Base-by-base conservation (phyloP, 2,888 invertebrate species). In the Laothoe populi region DNA sequence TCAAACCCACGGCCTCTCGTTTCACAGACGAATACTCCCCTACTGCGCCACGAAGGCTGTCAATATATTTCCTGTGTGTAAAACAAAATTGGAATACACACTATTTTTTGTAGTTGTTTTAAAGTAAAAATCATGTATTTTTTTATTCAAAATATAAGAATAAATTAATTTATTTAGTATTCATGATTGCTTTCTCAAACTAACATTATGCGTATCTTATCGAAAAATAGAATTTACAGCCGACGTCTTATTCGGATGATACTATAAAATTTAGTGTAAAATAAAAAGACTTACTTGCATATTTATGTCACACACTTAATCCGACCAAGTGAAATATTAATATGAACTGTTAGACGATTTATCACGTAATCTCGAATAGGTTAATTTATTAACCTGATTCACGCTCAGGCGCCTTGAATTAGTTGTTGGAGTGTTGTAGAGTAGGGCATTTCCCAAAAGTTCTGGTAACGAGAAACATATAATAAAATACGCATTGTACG, bases 371-470 rank as follows among this genome's bases (percentile, higher is more conserved):
- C 81, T 81, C 60, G 75, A 79, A 81, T 82, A 75, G 76, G 78
- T 83, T 87, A 85, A 89, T 88, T 83, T 83, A 86, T 87, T 81
- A 76, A 62, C 61, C 78, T 87, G 88, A 88, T 85, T 88, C 84
- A 87, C 84, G 69, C 74, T 69, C 19, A 42, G 49, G 59, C 63
- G 66, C 60, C 61, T 65, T 59, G 65, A 63, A 66, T 69, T 66
- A 63, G 66, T 66, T 65, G 53, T 21, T 21, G 53, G 19, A 11
- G 53, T 35, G 8, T 21, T 19, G 26, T 31, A 19, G 10, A 31
- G 19, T 35, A 35, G 11, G 19, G 11, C 1, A 19, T 31, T 35
- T 8, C 4, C 1, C 4, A 19, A 19, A 53, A 53, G 0, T n/a
- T 16, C 49, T 53, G 4, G 16, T 35, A 26, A 4, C 26, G 5